phyloP scores from a whole-genome alignment of 2,113 vertebrate species.

The Chitala chitala region DNA sequence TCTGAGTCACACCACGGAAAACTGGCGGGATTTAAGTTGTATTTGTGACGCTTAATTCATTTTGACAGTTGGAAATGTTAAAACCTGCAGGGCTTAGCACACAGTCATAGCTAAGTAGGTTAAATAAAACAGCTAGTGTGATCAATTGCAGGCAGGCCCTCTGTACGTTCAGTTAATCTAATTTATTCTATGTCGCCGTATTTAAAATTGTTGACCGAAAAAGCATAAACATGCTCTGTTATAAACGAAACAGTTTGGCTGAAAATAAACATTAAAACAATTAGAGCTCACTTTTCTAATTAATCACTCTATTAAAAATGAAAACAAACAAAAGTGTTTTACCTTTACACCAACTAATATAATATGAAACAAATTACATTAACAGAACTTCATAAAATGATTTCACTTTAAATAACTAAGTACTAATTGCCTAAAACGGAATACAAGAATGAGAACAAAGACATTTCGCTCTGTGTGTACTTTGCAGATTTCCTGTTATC shows the following conservation, averaged over 20 bases:
- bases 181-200: conserved; percentile 27
- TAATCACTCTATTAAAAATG: neutral
- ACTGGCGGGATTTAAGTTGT: conserved; percentile 39
- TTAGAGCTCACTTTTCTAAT: too few species aligned
- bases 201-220: conserved; percentile 10
- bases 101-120: conserved; percentile 46
- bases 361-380: too few species aligned
- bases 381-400: too few species aligned
- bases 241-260: neutral
- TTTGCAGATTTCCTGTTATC: too few species aligned
- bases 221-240: neutral
- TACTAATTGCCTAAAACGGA: too few species aligned
- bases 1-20: conserved; percentile 36
- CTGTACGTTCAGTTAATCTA: conserved; percentile 31
- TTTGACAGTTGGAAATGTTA: conserved; percentile 53
- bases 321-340: neutral
- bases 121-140: conserved; percentile 46
- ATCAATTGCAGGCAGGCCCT: conserved; percentile 40
- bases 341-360: neutral
- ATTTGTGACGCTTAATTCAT: conserved; percentile 48
- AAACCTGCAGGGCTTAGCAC: conserved; percentile 44
- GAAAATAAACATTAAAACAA: neutral
- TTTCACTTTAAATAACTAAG: too few species aligned
- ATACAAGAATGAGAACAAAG: too few species aligned
- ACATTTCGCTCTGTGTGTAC: too few species aligned